Conservation (phyloP, 2,797 vertebrate species). For the Alauda arvensis region DNA sequence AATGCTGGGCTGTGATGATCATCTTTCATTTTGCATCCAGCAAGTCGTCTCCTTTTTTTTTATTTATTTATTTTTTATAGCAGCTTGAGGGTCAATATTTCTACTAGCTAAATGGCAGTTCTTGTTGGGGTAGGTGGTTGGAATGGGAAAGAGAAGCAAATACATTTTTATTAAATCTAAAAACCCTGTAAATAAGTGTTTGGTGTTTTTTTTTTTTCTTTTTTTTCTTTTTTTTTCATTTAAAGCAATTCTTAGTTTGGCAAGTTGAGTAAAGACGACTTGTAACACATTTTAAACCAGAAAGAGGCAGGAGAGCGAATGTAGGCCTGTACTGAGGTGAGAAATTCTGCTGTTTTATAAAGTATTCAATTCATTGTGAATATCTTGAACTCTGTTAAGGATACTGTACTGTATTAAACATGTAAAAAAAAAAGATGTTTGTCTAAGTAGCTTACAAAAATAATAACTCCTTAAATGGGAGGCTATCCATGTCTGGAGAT, state of each 20-base stretch:
- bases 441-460: slow-evolving; percentile 67
- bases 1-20: background rate
- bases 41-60: background rate
- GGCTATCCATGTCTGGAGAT: slow-evolving; percentile 59
- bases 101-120: slow-evolving; percentile 1
- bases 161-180: slow-evolving; percentile 31
- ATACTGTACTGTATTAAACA: slow-evolving; percentile 71
- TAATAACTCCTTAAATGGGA: slow-evolving; percentile 40
- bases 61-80: background rate
- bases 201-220: background rate
- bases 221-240: background rate
- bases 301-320: slow-evolving; percentile 29
- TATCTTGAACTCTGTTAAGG: slow-evolving; percentile 71
- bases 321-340: slow-evolving; percentile 35
- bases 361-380: slow-evolving; percentile 68
- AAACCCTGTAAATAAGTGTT: slow-evolving; percentile 48
- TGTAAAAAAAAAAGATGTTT: slow-evolving; percentile 70
- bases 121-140: background rate
- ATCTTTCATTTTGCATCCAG: slow-evolving; percentile 33
- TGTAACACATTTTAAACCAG: slow-evolving; percentile 43
- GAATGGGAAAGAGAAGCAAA: background rate
- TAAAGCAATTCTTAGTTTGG: slow-evolving; percentile 48
- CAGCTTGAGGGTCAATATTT: background rate
- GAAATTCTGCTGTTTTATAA: slow-evolving; percentile 65
- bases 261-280: slow-evolving; percentile 47